Evolutionary conservation across 2,113 vertebrate genomes (phyloP), one percentile per base, ranked within the genome.

Genomic region (Cacatua alba): DNA sequence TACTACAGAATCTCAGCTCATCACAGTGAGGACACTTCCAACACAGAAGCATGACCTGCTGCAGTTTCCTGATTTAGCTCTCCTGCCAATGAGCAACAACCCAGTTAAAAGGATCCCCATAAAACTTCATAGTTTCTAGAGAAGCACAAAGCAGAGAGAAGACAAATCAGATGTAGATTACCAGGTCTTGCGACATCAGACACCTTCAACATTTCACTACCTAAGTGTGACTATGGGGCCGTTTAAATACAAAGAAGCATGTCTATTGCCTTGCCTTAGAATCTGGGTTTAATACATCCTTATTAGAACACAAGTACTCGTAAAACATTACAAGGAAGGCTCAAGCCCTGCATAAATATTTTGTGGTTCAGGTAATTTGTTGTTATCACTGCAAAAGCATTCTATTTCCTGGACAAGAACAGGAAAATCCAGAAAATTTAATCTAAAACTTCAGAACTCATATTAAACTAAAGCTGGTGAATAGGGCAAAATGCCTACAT

Each of bases 41-140:
- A 57, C 17, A 31, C 1, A 3, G 0, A 53, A 60, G 18, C 5
- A 3, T 11, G 24, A 25, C 28, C 59, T 39, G 26, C 17, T 82
- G 64, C 64, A 53, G 17, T 41, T 65, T 63, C 16, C 49, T 29
- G 49, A 62, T 53, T 35, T 49, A 29, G 41, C 26, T 80, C 14
- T 82, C 82, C 5, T 25, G 11, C 17, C 3, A 3, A 80, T 0
- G 0, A 77, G 17, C 41, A 88, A 60, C 9, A 77, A 33, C 9
- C 4, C 43, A 55, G 23, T 46, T 57, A 91, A 86, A 90, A 74
- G 26, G 10, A 74, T 70, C 23, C 17, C 14, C 17, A 11, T 11
- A 39, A 18, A 78, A 49, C 12, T 70, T 83, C 59, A 70, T 7
- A 12, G 46, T 67, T 83, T 86, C 46, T 43, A 81, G 31, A 70